Conservation (phyloP, 2,888 invertebrate genomes). For the Spialia ferax region DNA sequence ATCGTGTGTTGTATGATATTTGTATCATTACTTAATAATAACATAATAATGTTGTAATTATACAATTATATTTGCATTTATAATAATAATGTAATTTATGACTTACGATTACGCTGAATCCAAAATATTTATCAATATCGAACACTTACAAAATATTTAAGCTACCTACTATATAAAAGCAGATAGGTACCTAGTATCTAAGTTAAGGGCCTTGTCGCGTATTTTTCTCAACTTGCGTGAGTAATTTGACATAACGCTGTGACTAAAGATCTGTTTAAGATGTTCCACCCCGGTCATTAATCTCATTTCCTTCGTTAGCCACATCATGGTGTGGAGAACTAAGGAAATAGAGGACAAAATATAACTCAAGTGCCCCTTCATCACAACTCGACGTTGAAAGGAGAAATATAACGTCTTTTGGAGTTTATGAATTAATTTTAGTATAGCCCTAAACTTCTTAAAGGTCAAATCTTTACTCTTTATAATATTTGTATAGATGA, state of each 20-base stretch:
- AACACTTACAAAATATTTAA: too few relatives aligned
- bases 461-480: too few relatives aligned
- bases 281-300: constrained; percentile 77
- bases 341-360: constrained; percentile 54
- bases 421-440: too few relatives aligned
- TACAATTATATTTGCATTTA: too few relatives aligned
- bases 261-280: constrained; percentile 54
- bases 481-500: too few relatives aligned
- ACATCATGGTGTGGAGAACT: constrained; percentile 65
- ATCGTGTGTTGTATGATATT: too few relatives aligned
- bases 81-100: too few relatives aligned
- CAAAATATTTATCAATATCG: too few relatives aligned
- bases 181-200: background rate
- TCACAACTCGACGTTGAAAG: background rate
- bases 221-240: constrained; percentile 11
- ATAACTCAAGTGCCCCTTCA: background rate
- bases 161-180: background rate
- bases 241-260: constrained; percentile 53
- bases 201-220: background rate
- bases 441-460: too few relatives aligned
- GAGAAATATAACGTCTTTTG: background rate
- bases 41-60: too few relatives aligned
- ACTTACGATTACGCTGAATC: too few relatives aligned
- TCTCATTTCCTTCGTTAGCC: constrained; percentile 70
- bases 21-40: too few relatives aligned